phyloP scores from a whole-genome alignment of 2,888 invertebrate genomes.

The Drosophila neotestacea region DNA sequence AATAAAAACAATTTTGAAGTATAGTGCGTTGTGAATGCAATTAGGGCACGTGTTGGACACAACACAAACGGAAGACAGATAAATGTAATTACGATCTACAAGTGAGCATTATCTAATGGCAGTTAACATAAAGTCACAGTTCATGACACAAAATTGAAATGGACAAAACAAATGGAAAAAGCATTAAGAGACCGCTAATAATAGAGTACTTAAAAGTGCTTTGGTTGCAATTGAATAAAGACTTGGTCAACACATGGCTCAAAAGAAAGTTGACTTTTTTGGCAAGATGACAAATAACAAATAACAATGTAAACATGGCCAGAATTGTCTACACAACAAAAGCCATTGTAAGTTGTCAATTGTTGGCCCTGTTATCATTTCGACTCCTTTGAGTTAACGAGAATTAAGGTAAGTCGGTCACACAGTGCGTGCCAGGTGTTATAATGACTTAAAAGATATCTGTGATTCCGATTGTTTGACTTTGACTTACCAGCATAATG shows the following conservation, averaged over 20 bases:
- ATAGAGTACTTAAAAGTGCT: constrained; percentile 36
- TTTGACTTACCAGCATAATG: constrained; percentile 54
- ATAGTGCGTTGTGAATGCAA: constrained; percentile 18
- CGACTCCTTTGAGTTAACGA: constrained; percentile 34
- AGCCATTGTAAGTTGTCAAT: constrained; percentile 2
- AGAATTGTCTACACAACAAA: constrained; percentile 26
- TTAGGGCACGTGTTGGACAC: constrained; percentile 37
- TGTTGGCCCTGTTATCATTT: constrained; percentile 53
- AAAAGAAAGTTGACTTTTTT: constrained; percentile 68
- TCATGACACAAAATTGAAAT: constrained; percentile 57
- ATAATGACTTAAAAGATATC: constrained; percentile 23
- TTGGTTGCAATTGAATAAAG: constrained; percentile 12
- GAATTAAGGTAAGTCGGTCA: constrained; percentile 65
- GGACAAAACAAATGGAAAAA: constrained; percentile 1
- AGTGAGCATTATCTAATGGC: constrained; percentile 65
- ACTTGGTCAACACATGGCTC: constrained; percentile 27
- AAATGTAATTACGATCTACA: constrained; percentile 22
- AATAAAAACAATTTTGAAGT: constrained; percentile 6
- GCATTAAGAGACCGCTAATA: constrained; percentile 42
- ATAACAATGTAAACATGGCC: constrained; percentile 30
- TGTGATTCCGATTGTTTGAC: not conserved
- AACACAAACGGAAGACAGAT: constrained; percentile 18
- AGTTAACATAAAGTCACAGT: constrained; percentile 57
- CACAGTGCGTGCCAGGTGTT: constrained; percentile 53
- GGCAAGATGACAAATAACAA: constrained; percentile 36